These are phyloP conservation scores for Latrodectus geometricus DNA, from an alignment of 1,140 invertebrate genomes.

Conservation along the genomic window DNA sequence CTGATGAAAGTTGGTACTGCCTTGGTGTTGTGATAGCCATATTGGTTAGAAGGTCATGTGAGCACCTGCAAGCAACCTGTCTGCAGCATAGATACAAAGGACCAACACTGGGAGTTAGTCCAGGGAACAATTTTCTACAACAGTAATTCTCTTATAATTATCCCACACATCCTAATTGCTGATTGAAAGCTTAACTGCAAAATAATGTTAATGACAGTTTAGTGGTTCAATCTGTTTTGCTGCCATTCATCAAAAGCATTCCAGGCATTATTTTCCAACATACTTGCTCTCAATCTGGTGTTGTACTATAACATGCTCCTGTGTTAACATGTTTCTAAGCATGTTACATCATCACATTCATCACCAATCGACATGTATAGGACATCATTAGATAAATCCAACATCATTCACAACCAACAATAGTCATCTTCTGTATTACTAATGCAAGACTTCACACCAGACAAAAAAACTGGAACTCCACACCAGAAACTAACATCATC, in stretches of 20 bases:
- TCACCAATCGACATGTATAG: background rate
- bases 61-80: background rate
- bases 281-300: background rate
- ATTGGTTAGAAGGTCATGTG: constrained; percentile 27
- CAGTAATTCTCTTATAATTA: background rate
- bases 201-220: background rate
- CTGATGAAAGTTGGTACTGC: constrained; percentile 1
- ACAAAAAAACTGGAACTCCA: background rate
- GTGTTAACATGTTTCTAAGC: background rate
- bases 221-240: background rate
- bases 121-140: constrained; percentile 10
- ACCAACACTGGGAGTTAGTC: background rate
- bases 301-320: background rate
- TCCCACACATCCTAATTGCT: background rate
- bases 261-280: constrained; percentile 8
- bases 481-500: background rate
- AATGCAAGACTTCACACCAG: background rate
- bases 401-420: background rate
- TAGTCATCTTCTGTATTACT: background rate
- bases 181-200: too few species aligned
- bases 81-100: constrained; percentile 11
- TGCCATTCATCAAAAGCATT: constrained; percentile 3
- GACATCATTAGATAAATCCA: background rate
- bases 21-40: background rate
- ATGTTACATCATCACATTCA: background rate